Conservation (phyloP, 2,113 vertebrate species). For the Austrofundulus limnaeus region DNA sequence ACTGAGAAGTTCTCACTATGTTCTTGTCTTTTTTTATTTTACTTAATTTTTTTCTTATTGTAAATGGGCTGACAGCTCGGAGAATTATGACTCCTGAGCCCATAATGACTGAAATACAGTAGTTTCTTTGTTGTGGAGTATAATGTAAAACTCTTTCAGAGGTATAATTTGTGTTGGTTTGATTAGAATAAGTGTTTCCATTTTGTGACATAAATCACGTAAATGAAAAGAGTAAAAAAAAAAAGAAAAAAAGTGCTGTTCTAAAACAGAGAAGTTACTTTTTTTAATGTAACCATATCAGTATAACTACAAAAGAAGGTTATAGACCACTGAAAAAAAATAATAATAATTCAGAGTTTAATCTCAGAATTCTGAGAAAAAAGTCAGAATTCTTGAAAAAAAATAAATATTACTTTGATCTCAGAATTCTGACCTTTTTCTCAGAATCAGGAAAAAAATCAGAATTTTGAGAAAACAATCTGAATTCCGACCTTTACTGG, state of each 20-base stretch:
- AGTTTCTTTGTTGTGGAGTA: background rate
- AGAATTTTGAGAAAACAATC: too few species aligned
- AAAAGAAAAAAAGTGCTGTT: background rate
- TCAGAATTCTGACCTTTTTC: too few species aligned
- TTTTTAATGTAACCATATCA: background rate
- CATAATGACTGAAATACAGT: conserved; percentile 38
- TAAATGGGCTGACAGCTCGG: conserved; percentile 34
- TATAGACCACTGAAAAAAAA: too few species aligned
- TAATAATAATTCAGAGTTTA: too few species aligned
- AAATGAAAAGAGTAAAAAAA: background rate
- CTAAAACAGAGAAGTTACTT: background rate
- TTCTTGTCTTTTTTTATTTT: background rate
- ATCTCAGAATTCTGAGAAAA: too few species aligned
- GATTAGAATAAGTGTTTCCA: background rate
- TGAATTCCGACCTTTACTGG: too few species aligned
- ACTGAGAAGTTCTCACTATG: conserved; percentile 18
- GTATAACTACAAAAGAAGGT: too few species aligned
- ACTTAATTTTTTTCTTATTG: too few species aligned
- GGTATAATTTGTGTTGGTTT: background rate
- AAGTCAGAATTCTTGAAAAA: too few species aligned
- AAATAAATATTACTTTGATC: too few species aligned
- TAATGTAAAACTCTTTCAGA: background rate
- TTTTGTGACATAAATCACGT: rapidly evolving
- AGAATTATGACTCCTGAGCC: conserved; percentile 20
- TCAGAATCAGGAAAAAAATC: too few species aligned